Conservation (phyloP, 2,888 invertebrate genomes). For the Nomada ruficornis region DNA sequence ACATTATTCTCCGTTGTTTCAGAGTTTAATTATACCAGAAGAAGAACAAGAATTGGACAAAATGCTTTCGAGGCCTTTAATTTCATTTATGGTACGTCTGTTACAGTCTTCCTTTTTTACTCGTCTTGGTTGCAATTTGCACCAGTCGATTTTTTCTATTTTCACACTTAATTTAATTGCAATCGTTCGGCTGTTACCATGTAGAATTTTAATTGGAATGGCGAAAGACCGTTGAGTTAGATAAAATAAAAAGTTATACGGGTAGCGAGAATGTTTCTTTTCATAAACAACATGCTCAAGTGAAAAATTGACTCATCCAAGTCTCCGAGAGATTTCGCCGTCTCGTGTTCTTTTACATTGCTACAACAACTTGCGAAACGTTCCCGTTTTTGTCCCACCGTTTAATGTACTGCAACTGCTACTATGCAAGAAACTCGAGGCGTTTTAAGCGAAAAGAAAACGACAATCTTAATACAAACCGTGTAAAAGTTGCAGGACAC, state of each 20-base stretch:
- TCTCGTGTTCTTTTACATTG: neutral
- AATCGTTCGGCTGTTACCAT: too few relatives aligned
- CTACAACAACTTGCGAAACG: neutral
- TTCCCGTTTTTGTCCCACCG: neutral
- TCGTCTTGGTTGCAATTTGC: neutral
- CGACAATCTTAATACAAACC: too few relatives aligned
- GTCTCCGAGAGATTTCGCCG: neutral
- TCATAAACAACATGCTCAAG: too few relatives aligned
- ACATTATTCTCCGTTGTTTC: constrained; percentile 18
- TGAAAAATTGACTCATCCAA: neutral
- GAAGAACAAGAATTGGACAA: neutral
- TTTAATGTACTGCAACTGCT: neutral
- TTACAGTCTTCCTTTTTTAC: neutral
- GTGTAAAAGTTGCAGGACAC: too few relatives aligned
- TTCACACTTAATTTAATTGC: neutral
- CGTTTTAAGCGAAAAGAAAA: neutral
- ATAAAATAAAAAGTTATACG: too few relatives aligned
- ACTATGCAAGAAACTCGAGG: neutral
- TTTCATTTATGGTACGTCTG: constrained; percentile 23
- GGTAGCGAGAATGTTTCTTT: too few relatives aligned
- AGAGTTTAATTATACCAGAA: neutral
- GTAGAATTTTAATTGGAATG: too few relatives aligned
- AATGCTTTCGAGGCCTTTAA: constrained; percentile 19
- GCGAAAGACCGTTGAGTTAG: too few relatives aligned
- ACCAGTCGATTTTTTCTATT: neutral